These are phyloP conservation scores for Rhodinocichla rosea DNA, from an alignment of 2,113 vertebrate species.

Conservation along the genomic window DNA sequence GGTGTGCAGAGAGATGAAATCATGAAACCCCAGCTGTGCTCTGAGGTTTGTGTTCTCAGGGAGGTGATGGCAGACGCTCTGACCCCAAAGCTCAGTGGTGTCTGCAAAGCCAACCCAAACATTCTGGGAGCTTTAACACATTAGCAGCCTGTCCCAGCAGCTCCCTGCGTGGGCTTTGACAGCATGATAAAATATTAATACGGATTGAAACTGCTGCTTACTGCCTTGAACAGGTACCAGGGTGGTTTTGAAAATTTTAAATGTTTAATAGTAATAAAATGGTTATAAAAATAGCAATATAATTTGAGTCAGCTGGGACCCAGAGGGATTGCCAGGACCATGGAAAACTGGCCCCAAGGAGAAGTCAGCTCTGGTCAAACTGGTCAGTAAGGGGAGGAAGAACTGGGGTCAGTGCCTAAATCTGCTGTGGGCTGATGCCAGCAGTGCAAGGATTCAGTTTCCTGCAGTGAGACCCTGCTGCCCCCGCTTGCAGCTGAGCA, in stretches of 20 bases:
- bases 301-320: too few species aligned
- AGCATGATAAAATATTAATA: not conserved
- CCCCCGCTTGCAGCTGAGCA: not conserved
- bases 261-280: too few species aligned
- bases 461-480: not conserved
- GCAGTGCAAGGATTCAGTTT: rapidly evolving
- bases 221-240: not conserved
- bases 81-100: not conserved
- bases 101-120: not conserved
- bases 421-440: not conserved
- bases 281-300: too few species aligned
- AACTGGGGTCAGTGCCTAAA: rapidly evolving
- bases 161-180: not conserved
- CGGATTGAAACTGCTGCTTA: not conserved
- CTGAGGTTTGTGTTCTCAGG: not conserved
- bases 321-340: too few species aligned
- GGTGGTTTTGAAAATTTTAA: too few species aligned
- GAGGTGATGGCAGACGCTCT: not conserved
- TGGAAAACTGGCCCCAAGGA: too few species aligned
- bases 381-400: rapidly evolving
- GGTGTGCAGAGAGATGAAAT: not conserved
- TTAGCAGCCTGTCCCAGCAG: not conserved
- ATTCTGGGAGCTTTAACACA: not conserved
- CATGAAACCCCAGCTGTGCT: not conserved
- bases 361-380: not conserved